These are phyloP conservation scores for Polyploca ridens DNA, from an alignment of 2,888 invertebrate genomes.

Conservation along the genomic window DNA sequence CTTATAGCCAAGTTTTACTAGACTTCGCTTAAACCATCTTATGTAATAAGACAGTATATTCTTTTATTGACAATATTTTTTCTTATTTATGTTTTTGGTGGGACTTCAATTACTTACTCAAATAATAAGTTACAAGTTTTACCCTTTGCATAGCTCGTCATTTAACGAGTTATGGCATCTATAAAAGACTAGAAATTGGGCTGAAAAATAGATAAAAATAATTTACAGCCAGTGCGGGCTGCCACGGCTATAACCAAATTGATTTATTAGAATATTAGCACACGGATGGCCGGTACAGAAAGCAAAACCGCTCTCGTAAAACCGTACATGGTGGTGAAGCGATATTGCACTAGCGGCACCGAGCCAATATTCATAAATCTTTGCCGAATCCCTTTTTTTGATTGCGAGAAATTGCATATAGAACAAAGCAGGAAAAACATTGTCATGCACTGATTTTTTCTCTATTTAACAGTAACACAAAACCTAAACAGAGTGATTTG, in stretches of 20 bases:
- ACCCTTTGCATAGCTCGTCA: background rate
- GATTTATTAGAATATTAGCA: conserved; percentile 12
- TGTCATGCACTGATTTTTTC: too few relatives aligned
- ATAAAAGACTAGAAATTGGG: background rate
- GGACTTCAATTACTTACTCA: too few relatives aligned
- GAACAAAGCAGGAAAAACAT: background rate
- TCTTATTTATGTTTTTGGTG: too few relatives aligned
- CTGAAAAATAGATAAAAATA: background rate
- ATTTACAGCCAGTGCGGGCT: conserved; percentile 1
- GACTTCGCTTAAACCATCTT: too few relatives aligned
- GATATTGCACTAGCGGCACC: conserved; percentile 8
- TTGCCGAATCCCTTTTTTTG: background rate
- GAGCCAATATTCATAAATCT: conserved; percentile 7
- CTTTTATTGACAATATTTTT: too few relatives aligned
- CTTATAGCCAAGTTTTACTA: too few relatives aligned
- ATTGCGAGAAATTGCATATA: conserved; percentile 9
- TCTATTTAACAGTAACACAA: too few relatives aligned
- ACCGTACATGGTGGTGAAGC: conserved; percentile 9
- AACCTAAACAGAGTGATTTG: too few relatives aligned
- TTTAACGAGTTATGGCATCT: background rate
- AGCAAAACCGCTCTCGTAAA: conserved; percentile 4
- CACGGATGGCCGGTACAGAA: conserved; percentile 5
- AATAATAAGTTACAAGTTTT: background rate
- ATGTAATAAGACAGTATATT: too few relatives aligned
- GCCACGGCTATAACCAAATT: conserved; percentile 8